Evolutionary conservation across 2,888 invertebrate genomes (phyloP).

Genomic region (Drosophila quasianomalipes): DNA sequence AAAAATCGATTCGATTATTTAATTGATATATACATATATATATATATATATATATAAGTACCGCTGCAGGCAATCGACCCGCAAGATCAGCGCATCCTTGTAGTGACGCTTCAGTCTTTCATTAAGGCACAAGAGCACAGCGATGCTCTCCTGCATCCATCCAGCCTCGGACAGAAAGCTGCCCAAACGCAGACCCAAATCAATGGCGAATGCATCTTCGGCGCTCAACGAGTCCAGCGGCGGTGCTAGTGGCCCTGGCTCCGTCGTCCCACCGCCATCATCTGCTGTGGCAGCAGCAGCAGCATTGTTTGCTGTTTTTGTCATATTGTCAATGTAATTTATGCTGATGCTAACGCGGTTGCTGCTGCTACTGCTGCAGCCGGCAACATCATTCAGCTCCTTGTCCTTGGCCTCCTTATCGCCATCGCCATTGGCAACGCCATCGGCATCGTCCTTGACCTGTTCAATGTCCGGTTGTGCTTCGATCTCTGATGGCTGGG

Average conservation of each 20-base stretch:
- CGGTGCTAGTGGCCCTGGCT: neutral
- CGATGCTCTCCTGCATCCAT: slow-evolving; percentile 92
- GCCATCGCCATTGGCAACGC: neutral
- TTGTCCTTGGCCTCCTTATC: neutral
- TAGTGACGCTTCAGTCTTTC: slow-evolving; percentile 88
- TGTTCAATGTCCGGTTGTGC: neutral
- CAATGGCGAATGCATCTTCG: slow-evolving; percentile 63
- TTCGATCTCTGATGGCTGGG: neutral
- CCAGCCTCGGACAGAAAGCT: slow-evolving; percentile 95
- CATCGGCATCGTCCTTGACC: neutral
- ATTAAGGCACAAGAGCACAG: slow-evolving; percentile 90
- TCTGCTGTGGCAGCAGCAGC: neutral
- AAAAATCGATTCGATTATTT: slow-evolving; percentile 38
- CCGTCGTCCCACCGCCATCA: neutral
- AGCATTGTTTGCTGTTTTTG: neutral
- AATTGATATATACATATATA: neutral
- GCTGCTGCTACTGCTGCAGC: neutral
- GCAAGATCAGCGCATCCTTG: slow-evolving; percentile 88
- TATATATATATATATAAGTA: slow-evolving; percentile 81
- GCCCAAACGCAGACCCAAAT: slow-evolving; percentile 86
- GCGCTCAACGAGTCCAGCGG: slow-evolving; percentile 25
- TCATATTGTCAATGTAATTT: slow-evolving; percentile 11
- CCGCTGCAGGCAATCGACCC: slow-evolving; percentile 95
- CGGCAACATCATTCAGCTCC: slow-evolving; percentile 3
- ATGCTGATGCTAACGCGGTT: neutral